Evolutionary conservation across 2,888 invertebrate genomes (phyloP), one percentile per base, ranked within the genome.

Genomic region (Aphrophora alni): DNA sequence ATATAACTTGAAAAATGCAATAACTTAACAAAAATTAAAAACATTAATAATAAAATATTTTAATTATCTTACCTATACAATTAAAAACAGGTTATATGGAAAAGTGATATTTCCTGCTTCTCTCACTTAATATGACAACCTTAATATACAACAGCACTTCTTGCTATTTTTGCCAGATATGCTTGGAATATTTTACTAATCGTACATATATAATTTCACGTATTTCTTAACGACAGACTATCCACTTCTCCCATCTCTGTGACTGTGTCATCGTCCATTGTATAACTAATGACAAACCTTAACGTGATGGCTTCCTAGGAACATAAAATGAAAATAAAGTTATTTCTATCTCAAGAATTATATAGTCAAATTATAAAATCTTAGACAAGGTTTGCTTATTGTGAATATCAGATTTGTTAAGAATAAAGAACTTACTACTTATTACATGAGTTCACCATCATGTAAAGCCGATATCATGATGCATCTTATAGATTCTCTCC

Each of bases 241-340:
- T 91, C 90, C 0, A 93, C 92, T 86, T 95, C 93, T 28, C 95
- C 93, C 90, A 95, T 94, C 87, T 96, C 95, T 7, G 95, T 94
- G 85, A 92, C 90, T 0, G 92, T 92, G 87, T 96, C 96, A 78
- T 93, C 93, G 69, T 94, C 93, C 87, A 94, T 90, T n/a, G 90
- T 91, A 87, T 95, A 96, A 80, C 95, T 94, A 78, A 95, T 88
- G 86, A 95, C 93, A 87, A 93, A 95, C 83, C 93, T 94, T 77
- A 95, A 89, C 77, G 90, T 90, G 17, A 93, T 89, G 17, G 90
- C 88, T 38, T 88, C 87, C 89, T 89, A n/a, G 84, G 25, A 85
- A 82, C 28, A 74, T 44, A 44, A 74, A 17, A 81, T 33, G 33
- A 5, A 33, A 33, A n/a, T n/a, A n/a, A n/a, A n/a, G n/a, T n/a